Evolutionary conservation across 2,113 vertebrate species (phyloP).

Genomic region (Solea senegalensis): DNA sequence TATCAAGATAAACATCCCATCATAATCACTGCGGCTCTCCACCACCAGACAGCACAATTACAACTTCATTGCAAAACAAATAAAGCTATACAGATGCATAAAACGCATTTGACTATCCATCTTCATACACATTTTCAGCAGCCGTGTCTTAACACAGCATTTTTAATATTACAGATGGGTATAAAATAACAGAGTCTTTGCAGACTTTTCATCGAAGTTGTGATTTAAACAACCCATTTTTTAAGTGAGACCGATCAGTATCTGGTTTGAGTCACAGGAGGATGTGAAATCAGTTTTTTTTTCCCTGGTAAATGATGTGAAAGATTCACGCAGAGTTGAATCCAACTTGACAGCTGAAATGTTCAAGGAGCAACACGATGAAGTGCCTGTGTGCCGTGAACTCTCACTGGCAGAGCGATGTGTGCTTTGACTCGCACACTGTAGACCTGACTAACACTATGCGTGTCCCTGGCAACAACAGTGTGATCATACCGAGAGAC

Average conservation of each 20-base stretch:
- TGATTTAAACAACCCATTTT: background rate
- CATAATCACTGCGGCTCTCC: background rate
- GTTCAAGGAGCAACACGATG: background rate
- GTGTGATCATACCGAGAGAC: slow-evolving; percentile 21
- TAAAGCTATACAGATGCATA: background rate
- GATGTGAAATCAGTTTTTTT: slow-evolving; percentile 45
- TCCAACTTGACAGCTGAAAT: background rate
- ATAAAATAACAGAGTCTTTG: background rate
- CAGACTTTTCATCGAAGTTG: background rate
- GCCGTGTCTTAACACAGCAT: background rate
- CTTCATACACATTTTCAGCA: background rate
- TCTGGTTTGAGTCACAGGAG: slow-evolving; percentile 29
- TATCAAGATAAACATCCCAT: background rate
- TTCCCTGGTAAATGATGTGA: slow-evolving; percentile 10
- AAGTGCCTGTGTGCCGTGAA: background rate
- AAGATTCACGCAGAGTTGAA: background rate
- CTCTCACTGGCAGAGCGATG: background rate
- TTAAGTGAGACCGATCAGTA: slow-evolving; percentile 5
- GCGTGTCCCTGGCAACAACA: slow-evolving; percentile 41
- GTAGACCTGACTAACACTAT: slow-evolving; percentile 14
- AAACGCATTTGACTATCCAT: background rate
- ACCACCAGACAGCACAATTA: too few species aligned
- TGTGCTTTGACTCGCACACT: slow-evolving; percentile 1
- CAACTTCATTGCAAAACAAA: background rate
- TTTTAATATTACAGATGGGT: background rate